Evolutionary conservation across 35 echinoderm and acorn worm species (phyloP), one percentile per base, ranked within the genome.

Genomic region (Stichopus chloronotus): DNA sequence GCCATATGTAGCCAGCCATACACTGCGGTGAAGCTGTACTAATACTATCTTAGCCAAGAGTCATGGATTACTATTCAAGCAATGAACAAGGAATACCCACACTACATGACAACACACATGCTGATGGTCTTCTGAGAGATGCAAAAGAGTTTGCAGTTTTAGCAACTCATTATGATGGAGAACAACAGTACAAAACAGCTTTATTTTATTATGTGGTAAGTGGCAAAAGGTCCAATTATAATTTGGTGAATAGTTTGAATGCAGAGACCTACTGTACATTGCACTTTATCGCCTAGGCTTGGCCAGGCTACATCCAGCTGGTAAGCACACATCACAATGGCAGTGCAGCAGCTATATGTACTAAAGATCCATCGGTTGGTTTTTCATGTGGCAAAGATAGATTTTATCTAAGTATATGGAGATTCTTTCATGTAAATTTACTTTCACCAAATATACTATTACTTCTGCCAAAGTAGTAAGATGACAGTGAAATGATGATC

Each of bases 201-300:
- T 90, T 98, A 78, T 98, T 98, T 88, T 98, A 98, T 78, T 98
- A 98, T 83, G 95, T 94, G 78, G 97, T 98, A 87, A 91, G 92
- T 95, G 88, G 69, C 69, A 43, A 43, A 43, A 43, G 30, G 30
- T 43, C 3, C 30, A 43, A 43, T 43, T 43, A 43, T 43, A 43
- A 43, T 43, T 43, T 0, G 30, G 30, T 43, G 30, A 3, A 22
- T 72, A 22, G 22, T 72, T 72, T 72, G 69, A 22, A 14, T 83
- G 79, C 43, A 52, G 13, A 22, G 13, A 52, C 25, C 4, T 1
- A n/a, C 19, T 12, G 65, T 11, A n/a, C 65, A 71, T n/a, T 71
- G 65, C 1, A 16, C 4, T 72, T 16, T 72, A 16, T 13, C 4
- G 69, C 69, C 13, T 13, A 22, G 69, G 13, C 13, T 21, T 72